Conservation (phyloP, 2,888 invertebrate species). For the Augiades crinisus region DNA sequence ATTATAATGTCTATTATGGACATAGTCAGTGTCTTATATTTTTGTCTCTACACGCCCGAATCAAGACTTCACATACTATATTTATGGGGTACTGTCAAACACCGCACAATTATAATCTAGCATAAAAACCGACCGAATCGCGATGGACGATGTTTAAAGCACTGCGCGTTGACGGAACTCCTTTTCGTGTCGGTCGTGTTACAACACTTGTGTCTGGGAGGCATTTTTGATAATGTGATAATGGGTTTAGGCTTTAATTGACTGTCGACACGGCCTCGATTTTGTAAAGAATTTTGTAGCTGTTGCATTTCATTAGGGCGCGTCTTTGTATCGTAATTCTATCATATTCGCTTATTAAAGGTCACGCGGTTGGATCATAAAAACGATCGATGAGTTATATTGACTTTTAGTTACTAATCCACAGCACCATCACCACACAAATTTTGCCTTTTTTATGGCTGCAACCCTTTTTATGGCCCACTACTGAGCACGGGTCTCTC, state of each 20-base stretch:
- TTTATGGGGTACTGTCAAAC: constrained; percentile 51
- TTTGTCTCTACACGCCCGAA: too few relatives aligned
- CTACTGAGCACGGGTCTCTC: too few relatives aligned
- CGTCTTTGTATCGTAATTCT: too few relatives aligned
- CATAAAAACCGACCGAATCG: constrained; percentile 44
- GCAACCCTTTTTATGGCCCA: too few relatives aligned
- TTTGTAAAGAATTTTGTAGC: constrained; percentile 27
- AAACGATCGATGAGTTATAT: too few relatives aligned
- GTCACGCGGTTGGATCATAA: background rate
- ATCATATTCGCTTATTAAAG: too few relatives aligned
- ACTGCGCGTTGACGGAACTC: constrained; percentile 17
- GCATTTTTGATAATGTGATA: constrained; percentile 63
- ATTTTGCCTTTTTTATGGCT: too few relatives aligned
- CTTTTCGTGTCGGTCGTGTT: constrained; percentile 43
- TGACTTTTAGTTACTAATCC: too few relatives aligned
- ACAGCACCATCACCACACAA: too few relatives aligned
- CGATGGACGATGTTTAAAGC: constrained; percentile 32
- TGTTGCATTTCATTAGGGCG: background rate
- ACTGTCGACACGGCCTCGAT: constrained; percentile 47
- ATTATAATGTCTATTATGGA: too few relatives aligned
- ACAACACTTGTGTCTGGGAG: constrained; percentile 42
- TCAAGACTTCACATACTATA: too few relatives aligned
- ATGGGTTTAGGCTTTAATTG: constrained; percentile 76
- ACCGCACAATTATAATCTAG: constrained; percentile 66
- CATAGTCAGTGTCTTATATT: too few relatives aligned